These are phyloP conservation scores for Typhlomys cinereus DNA, from an alignment of 2,113 vertebrate species.

Conservation along the genomic window DNA sequence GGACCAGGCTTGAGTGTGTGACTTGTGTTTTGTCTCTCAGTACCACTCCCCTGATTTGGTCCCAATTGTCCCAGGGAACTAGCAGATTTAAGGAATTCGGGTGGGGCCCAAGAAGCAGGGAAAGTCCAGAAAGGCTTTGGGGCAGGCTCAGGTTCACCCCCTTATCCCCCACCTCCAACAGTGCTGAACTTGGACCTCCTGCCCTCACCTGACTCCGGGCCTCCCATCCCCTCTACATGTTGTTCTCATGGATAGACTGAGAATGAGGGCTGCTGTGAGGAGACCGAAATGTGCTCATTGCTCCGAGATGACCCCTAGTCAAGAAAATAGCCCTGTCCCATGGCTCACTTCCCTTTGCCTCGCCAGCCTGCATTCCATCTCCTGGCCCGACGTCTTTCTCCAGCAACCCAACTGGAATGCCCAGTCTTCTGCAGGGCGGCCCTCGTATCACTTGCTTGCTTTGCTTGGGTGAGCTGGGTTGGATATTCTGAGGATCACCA, in stretches of 20 bases:
- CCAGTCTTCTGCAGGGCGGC: not conserved
- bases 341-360: not conserved
- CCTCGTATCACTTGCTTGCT: not conserved
- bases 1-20: not conserved
- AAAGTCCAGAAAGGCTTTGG: not conserved
- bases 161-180: too few relatives aligned
- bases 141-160: not conserved
- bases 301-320: not conserved
- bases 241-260: not conserved
- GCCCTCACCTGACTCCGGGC: not conserved
- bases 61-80: not conserved
- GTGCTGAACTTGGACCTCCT: not conserved
- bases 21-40: not conserved
- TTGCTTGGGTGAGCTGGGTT: not conserved
- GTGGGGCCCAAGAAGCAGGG: not conserved
- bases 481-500: not conserved
- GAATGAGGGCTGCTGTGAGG: not conserved
- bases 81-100: not conserved
- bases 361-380: not conserved
- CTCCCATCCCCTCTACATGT: not conserved
- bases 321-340: not conserved
- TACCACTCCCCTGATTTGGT: not conserved
- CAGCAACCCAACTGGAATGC: not conserved
- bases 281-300: rapidly evolving
- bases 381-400: not conserved